phyloP scores from a whole-genome alignment of 2,888 invertebrate species.

The Syrista parreyssii region DNA sequence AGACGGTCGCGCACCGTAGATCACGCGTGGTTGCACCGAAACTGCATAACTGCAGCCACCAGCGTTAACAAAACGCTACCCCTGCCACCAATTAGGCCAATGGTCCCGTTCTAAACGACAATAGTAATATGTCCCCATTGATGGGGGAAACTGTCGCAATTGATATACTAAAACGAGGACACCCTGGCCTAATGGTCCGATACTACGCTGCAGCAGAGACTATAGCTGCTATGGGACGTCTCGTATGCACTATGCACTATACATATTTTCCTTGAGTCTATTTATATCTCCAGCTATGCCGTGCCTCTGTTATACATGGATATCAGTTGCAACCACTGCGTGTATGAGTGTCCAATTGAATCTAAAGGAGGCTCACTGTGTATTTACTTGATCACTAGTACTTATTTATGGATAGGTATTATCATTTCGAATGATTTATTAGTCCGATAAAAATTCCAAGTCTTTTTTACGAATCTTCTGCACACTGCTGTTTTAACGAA shows the following conservation, averaged over 20 bases:
- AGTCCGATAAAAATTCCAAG: not conserved
- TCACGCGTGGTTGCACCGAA: slow-evolving; percentile 58
- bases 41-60: slow-evolving; percentile 53
- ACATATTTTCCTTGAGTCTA: not conserved
- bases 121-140: slow-evolving; percentile 43
- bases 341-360: not conserved
- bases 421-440: not conserved
- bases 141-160: not conserved
- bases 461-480: not conserved
- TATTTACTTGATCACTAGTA: not conserved
- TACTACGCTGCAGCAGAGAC: not conserved
- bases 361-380: not conserved
- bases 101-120: slow-evolving; percentile 52
- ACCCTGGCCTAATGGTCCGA: not conserved
- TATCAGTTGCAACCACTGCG: not conserved
- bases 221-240: not conserved
- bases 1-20: slow-evolving; percentile 57
- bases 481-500: not conserved
- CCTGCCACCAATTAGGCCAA: slow-evolving; percentile 57
- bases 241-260: not conserved
- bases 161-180: not conserved
- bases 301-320: not conserved
- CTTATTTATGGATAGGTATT: not conserved
- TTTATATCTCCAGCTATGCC: not conserved
- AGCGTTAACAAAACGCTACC: slow-evolving; percentile 48